These are phyloP conservation scores for Acanthaster planci DNA, from an alignment of 35 echinoderm and acorn worm genomes.

Conservation along the genomic window DNA sequence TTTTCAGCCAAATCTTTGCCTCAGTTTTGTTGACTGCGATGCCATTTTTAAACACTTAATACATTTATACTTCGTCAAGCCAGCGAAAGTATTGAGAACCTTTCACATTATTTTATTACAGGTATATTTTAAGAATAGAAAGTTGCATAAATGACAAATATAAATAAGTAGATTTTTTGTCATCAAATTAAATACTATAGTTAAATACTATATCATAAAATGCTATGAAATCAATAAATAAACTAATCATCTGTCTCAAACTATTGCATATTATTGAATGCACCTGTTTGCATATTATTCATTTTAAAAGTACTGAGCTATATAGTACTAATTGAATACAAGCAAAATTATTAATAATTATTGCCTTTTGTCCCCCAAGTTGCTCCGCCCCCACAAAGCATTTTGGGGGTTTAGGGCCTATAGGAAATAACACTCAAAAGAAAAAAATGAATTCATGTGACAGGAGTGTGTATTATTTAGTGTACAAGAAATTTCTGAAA, in stretches of 20 bases:
- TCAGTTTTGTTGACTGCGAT: background rate
- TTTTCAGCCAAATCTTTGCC: constrained; percentile 12
- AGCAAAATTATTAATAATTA: background rate
- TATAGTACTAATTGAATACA: background rate
- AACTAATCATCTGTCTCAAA: constrained; percentile 10
- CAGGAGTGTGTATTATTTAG: background rate
- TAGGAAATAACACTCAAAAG: background rate
- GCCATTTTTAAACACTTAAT: background rate
- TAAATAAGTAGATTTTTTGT: constrained; percentile 1
- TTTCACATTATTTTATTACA: background rate
- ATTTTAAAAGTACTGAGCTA: constrained; percentile 1
- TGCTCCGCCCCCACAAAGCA: constrained; percentile 27
- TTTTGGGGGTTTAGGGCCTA: constrained; percentile 1
- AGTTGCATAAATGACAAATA: background rate
- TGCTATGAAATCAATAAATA: constrained; percentile 11
- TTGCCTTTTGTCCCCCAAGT: constrained; percentile 7
- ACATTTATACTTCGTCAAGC: background rate
- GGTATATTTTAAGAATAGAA: too few relatives aligned
- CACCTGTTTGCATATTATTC: background rate
- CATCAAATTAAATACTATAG: constrained; percentile 8
- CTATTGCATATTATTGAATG: constrained; percentile 11
- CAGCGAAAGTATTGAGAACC: background rate
- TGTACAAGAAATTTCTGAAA: background rate
- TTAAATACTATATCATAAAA: background rate
- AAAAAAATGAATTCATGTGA: background rate